Percentiles rank a stretch among this genome's conserved stretches.
phyloP scores from a whole-genome alignment of 2,797 vertebrate species.

The Anisognathus igniventris region DNA sequence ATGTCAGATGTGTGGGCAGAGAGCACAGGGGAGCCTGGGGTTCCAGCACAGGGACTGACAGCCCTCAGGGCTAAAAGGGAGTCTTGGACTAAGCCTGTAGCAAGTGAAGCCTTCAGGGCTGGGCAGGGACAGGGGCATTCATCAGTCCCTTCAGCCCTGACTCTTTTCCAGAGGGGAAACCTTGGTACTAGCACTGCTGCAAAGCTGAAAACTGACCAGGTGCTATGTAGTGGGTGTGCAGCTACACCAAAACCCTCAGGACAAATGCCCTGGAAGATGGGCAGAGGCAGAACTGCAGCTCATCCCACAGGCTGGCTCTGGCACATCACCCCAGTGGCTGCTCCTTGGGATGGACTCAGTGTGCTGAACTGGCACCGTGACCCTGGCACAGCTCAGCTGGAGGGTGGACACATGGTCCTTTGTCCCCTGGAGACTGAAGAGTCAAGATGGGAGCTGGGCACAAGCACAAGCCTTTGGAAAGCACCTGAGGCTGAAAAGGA shows the following conservation, averaged over 20 bases:
- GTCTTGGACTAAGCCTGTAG: fast-evolving
- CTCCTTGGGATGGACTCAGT: background rate
- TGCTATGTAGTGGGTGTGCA: fast-evolving
- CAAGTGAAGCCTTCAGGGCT: fast-evolving
- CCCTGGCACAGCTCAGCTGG: background rate
- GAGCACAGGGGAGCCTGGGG: background rate
- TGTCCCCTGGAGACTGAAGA: fast-evolving
- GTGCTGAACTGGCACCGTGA: fast-evolving
- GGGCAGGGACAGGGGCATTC: no score
- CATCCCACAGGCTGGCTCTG: background rate
- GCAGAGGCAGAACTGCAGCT: background rate
- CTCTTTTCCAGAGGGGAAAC: background rate
- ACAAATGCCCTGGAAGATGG: background rate
- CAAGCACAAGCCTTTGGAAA: background rate
- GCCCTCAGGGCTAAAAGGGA: background rate
- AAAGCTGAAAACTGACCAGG: background rate
- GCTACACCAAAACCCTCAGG: background rate
- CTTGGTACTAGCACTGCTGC: background rate
- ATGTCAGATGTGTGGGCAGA: fast-evolving
- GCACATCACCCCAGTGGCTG: fast-evolving
- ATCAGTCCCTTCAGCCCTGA: background rate
- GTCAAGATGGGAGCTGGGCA: background rate
- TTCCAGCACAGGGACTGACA: background rate
- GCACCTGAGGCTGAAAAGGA: background rate
- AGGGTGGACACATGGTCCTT: fast-evolving